Percentiles rank a stretch among this genome's conserved stretches.
Evolutionary conservation across 2,797 vertebrate species (phyloP).

Genomic region (Pitangus sulphuratus): DNA sequence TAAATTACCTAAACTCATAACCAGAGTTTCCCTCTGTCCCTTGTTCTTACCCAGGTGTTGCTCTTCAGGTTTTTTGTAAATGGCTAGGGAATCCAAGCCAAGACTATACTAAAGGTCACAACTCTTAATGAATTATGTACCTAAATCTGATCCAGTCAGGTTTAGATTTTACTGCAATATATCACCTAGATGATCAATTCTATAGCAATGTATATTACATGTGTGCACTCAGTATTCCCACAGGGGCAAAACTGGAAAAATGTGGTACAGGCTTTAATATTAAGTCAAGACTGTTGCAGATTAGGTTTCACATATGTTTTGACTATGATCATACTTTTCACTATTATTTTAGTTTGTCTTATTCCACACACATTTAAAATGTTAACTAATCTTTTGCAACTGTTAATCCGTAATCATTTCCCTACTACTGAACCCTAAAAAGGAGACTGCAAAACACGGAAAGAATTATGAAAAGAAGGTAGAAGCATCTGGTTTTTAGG

Average conservation of each 20-base stretch:
- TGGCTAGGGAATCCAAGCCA: background rate
- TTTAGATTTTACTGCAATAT: background rate
- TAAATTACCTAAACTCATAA: background rate
- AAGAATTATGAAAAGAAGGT: conserved; percentile 1
- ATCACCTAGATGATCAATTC: background rate
- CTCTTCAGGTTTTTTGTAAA: background rate
- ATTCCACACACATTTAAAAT: conserved; percentile 14
- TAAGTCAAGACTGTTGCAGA: conserved; percentile 13
- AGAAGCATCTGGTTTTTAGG: background rate
- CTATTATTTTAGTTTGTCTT: background rate
- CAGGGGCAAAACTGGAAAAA: conserved; percentile 6
- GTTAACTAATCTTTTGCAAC: conserved; percentile 13
- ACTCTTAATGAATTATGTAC: background rate
- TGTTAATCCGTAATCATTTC: background rate
- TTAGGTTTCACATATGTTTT: conserved; percentile 45
- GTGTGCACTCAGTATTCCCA: background rate
- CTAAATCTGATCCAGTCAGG: background rate
- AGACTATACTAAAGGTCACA: background rate
- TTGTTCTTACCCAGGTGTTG: background rate
- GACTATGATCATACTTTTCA: conserved; percentile 1
- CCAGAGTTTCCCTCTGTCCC: background rate
- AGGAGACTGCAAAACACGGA: background rate
- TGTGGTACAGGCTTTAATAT: background rate
- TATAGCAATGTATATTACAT: background rate
- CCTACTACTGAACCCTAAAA: background rate